phyloP scores from a whole-genome alignment of 1,140 invertebrate genomes.

The Lepeophtheirus salmonis region DNA sequence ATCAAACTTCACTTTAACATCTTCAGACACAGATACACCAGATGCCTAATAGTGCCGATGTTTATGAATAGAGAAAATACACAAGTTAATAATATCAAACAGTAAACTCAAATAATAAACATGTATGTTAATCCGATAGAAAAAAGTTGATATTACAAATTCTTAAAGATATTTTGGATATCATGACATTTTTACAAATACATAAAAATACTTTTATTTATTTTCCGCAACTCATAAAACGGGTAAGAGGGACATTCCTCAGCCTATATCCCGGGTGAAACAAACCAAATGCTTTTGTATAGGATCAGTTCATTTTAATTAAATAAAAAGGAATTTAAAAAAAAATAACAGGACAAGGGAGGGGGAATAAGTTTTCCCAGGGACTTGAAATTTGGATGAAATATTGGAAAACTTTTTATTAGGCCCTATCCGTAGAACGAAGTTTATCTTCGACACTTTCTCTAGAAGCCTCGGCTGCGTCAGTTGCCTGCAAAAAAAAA shows the following conservation, averaged over 20 bases:
- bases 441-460: slow-evolving; percentile 80
- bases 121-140: neutral
- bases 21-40: slow-evolving; percentile 81
- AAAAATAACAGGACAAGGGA: neutral
- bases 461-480: slow-evolving; percentile 68
- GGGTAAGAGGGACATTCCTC: neutral
- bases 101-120: neutral
- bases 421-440: slow-evolving; percentile 75
- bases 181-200: neutral
- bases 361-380: neutral
- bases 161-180: neutral
- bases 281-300: too few relatives aligned
- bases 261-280: neutral
- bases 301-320: neutral
- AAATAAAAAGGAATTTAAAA: neutral
- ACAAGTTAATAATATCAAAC: neutral
- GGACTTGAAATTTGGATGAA: neutral
- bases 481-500: slow-evolving; percentile 43
- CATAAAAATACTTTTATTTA: neutral
- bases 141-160: neutral
- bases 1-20: slow-evolving; percentile 81
- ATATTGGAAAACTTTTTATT: slow-evolving; percentile 26
- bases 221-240: neutral
- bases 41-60: slow-evolving; percentile 49
- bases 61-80: neutral